phyloP scores from a whole-genome alignment of 2,113 vertebrate genomes.

The Scatophagus argus region DNA sequence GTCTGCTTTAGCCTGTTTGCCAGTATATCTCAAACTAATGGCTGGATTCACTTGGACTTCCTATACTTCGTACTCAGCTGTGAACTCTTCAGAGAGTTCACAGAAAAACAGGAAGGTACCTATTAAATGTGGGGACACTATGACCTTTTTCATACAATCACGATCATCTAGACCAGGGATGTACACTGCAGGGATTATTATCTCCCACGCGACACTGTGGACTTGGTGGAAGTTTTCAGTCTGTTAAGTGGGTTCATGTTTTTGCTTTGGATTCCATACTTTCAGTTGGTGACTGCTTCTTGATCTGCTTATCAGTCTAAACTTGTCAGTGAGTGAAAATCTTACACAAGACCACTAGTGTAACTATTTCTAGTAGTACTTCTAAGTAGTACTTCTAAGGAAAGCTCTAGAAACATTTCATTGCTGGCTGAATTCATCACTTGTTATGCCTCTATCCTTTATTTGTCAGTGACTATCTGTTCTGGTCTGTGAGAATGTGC shows the following conservation, averaged over 20 bases:
- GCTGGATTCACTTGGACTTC: constrained; percentile 22
- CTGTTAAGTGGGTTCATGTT: constrained; percentile 2
- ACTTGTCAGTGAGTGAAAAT: neutral
- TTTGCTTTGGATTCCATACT: neutral
- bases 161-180: constrained; percentile 25
- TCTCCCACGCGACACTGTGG: constrained; percentile 4
- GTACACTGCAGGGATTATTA: constrained; percentile 13
- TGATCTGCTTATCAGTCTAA: neutral
- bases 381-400: neutral
- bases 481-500: neutral
- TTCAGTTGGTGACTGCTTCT: neutral
- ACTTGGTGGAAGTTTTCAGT: neutral
- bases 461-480: neutral
- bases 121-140: constrained; percentile 52
- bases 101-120: constrained; percentile 42
- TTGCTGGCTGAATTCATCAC: neutral
- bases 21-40: constrained; percentile 48
- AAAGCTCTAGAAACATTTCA: neutral
- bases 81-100: constrained; percentile 37
- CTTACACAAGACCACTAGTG: neutral
- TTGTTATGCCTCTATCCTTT: constrained; percentile 2
- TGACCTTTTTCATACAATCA: constrained; percentile 33
- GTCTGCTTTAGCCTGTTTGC: constrained; percentile 36
- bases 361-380: neutral
- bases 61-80: constrained; percentile 16